phyloP scores from a whole-genome alignment of 2,888 invertebrate species.

The Brachylomia viminalis region DNA sequence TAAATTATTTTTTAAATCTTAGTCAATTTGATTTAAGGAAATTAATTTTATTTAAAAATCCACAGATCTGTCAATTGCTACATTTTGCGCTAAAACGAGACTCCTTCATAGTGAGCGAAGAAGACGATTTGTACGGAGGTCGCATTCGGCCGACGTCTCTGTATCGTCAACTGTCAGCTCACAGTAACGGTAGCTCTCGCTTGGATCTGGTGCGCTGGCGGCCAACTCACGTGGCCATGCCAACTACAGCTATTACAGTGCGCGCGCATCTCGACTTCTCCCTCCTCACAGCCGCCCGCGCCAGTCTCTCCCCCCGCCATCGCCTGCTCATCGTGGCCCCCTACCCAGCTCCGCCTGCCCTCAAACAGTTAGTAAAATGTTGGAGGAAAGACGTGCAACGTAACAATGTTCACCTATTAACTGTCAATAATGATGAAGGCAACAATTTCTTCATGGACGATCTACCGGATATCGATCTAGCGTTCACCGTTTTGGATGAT shows the following conservation, averaged over 20 bases:
- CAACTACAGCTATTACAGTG: constrained; percentile 58
- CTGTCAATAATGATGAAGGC: constrained; percentile 69
- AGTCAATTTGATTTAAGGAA: background rate
- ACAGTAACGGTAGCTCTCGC: constrained; percentile 29
- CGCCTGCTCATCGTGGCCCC: constrained; percentile 55
- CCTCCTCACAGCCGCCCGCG: constrained; percentile 37
- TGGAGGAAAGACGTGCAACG: constrained; percentile 70
- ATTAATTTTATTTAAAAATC: background rate
- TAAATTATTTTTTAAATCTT: background rate
- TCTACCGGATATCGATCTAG: constrained; percentile 73
- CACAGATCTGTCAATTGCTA: constrained; percentile 47
- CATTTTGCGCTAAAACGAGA: constrained; percentile 50
- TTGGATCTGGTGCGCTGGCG: constrained; percentile 59
- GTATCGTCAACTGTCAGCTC: constrained; percentile 46
- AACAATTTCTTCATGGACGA: constrained; percentile 68
- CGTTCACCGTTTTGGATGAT: constrained; percentile 70
- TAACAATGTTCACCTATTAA: constrained; percentile 72
- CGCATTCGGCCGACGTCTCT: constrained; percentile 41
- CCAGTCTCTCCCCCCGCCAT: constrained; percentile 30
- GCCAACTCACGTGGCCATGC: constrained; percentile 26
- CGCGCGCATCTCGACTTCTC: constrained; percentile 36
- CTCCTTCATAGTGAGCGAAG: constrained; percentile 58
- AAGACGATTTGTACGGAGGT: constrained; percentile 39
- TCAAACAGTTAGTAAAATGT: constrained; percentile 66
- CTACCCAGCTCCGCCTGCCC: constrained; percentile 46